A percentile compares a stretch with the other conserved stretches of the same genome.
Conservation (phyloP, 2,888 invertebrate species). For the Metacarcinus magister region DNA sequence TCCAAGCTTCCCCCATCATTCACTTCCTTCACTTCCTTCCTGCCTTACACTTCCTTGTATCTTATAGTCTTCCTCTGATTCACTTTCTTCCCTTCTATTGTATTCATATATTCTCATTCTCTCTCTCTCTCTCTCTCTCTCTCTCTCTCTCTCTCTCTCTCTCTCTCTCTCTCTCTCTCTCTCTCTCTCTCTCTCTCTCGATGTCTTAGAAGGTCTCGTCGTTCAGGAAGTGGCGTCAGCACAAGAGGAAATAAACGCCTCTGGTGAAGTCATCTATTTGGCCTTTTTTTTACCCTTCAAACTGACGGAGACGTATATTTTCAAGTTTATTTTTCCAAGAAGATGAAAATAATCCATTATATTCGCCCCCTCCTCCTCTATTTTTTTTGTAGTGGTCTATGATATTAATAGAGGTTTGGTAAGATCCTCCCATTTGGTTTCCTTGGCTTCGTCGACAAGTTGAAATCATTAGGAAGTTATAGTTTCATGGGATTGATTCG, state of each 20-base stretch:
- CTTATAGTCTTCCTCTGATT: neutral
- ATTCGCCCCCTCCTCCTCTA: neutral
- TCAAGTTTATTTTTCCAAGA: neutral
- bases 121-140: neutral
- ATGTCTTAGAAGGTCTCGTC: neutral
- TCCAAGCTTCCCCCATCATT: neutral
- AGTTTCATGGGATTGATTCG: neutral
- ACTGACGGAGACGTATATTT: constrained; percentile 30
- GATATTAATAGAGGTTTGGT: neutral
- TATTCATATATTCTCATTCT: neutral
- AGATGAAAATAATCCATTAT: neutral
- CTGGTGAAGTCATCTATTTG: constrained; percentile 37
- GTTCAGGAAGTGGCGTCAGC: neutral
- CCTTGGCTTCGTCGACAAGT: neutral
- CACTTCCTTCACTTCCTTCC: neutral
- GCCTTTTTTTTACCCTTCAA: neutral
- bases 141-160: neutral
- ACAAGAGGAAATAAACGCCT: constrained; percentile 3
- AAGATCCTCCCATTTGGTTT: neutral
- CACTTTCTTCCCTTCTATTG: neutral
- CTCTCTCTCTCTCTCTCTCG: constrained; percentile 10
- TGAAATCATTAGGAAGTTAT: neutral
- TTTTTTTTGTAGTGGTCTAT: neutral
- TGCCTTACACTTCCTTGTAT: neutral
- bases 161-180: constrained; percentile 18